Evolutionary conservation across 2,113 vertebrate genomes (phyloP).

Genomic region (Ailurus styani): DNA sequence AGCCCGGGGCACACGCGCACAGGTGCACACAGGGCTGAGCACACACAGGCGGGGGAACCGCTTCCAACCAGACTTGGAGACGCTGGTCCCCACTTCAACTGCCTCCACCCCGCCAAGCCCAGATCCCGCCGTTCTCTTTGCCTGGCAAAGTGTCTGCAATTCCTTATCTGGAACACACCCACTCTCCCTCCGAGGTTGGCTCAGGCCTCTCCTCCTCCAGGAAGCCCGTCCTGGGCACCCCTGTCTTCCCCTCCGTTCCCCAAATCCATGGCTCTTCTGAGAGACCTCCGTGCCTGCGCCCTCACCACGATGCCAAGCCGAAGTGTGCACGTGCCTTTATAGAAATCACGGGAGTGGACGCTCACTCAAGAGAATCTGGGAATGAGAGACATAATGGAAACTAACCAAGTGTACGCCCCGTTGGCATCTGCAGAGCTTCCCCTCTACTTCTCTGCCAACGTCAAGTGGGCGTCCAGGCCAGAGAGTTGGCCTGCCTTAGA

Average conservation of each 20-base stretch:
- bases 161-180: neutral
- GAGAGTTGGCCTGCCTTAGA: neutral
- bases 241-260: too few species aligned
- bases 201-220: neutral
- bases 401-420: neutral
- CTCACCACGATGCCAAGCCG: neutral
- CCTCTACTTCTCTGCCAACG: too few species aligned
- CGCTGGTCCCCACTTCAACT: too few species aligned
- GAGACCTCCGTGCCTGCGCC: fast-evolving
- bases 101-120: neutral
- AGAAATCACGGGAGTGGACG: neutral
- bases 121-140: neutral
- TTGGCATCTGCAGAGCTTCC: neutral
- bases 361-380: neutral
- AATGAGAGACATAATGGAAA: neutral
- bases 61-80: neutral
- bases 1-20: neutral
- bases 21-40: neutral
- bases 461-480: too few species aligned
- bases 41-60: neutral
- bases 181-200: neutral
- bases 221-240: neutral
- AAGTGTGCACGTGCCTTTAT: fast-evolving
- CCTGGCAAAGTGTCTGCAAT: neutral
- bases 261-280: neutral